Evolutionary conservation across 2,888 invertebrate genomes (phyloP).

Genomic region (Notocelia uddmanniana): DNA sequence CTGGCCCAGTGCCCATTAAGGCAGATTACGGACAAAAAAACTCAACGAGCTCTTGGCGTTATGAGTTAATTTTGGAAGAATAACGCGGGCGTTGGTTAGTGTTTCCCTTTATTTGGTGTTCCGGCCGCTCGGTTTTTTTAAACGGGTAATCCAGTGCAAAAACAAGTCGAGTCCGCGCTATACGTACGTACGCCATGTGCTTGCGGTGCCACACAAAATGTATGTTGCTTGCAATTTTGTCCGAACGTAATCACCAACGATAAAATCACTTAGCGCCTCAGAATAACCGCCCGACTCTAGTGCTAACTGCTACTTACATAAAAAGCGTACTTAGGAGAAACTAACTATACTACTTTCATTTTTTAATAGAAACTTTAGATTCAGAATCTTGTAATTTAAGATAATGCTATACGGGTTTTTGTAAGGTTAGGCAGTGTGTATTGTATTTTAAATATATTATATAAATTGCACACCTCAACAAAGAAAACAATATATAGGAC

Average conservation of each 20-base stretch:
- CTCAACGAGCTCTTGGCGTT: conserved; percentile 80
- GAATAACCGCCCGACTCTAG: conserved; percentile 65
- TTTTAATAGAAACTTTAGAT: not conserved
- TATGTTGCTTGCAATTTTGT: conserved; percentile 71
- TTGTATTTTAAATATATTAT: no score
- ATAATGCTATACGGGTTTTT: not conserved
- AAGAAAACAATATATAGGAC: no score
- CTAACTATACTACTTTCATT: not conserved
- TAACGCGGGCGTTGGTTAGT: conserved; percentile 79
- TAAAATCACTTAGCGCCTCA: conserved; percentile 78
- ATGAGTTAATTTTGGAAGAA: conserved; percentile 86
- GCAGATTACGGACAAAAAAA: conserved; percentile 82
- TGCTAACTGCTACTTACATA: conserved; percentile 66
- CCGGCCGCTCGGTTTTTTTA: conserved; percentile 79
- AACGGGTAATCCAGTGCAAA: conserved; percentile 81
- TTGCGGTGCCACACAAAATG: conserved; percentile 69
- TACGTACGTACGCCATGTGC: conserved; percentile 62
- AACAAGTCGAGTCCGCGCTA: conserved; percentile 71
- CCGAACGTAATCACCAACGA: conserved; percentile 74
- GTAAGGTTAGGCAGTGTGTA: no score
- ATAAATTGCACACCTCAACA: no score
- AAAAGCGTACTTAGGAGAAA: conserved; percentile 48
- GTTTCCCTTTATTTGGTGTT: conserved; percentile 82
- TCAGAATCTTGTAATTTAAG: not conserved
- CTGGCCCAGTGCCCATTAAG: conserved; percentile 84